phyloP scores from a whole-genome alignment of 2,113 vertebrate genomes.

The Calidris pugnax region DNA sequence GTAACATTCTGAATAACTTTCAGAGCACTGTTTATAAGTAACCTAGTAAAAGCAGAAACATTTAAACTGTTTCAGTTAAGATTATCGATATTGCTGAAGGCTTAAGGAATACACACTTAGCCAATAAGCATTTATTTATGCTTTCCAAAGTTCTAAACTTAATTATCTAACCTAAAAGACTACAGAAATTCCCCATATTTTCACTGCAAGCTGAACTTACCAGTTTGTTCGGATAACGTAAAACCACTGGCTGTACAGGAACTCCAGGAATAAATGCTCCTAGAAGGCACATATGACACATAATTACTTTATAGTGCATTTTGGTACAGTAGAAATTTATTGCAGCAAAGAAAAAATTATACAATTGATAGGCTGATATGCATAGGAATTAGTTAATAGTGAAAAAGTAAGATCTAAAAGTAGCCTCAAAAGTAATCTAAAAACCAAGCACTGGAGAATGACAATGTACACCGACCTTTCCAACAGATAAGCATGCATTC shows the following conservation, averaged over 20 bases:
- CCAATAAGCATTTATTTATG: not conserved
- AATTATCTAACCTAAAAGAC: not conserved
- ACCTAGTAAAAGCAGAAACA: not conserved
- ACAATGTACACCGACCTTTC: not conserved
- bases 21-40: not conserved
- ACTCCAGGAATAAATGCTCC: conserved; percentile 96
- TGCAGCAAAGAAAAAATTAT: not conserved
- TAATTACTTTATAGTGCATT: not conserved
- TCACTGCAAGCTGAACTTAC: conserved; percentile 72
- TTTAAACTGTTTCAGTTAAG: not conserved
- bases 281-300: conserved; percentile 44
- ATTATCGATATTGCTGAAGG: not conserved
- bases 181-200: not conserved
- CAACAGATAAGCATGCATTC: not conserved
- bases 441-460: not conserved
- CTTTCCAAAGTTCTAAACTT: not conserved
- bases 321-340: not conserved
- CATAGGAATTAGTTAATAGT: not conserved
- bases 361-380: not conserved
- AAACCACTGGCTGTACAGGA: conserved; percentile 93
- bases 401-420: not conserved
- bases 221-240: conserved; percentile 93
- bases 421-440: not conserved
- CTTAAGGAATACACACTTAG: not conserved
- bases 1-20: not conserved